Percentiles rank a stretch among this genome's conserved stretches.
These are phyloP conservation scores for Trichosurus vulpecula DNA, from an alignment of 2,797 vertebrate genomes.

Conservation along the genomic window DNA sequence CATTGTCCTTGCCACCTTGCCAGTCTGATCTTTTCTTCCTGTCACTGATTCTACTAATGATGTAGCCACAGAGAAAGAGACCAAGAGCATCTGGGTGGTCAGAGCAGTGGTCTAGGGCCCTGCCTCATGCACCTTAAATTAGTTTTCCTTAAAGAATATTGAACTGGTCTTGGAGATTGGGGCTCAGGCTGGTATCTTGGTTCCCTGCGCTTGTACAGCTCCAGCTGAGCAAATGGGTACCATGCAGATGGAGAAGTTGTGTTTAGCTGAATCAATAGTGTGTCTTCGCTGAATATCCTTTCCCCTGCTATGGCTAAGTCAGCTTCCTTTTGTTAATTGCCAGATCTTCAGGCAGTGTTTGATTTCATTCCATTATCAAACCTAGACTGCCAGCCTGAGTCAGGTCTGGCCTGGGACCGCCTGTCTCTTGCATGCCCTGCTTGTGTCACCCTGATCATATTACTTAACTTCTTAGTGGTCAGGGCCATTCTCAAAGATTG, in stretches of 20 bases:
- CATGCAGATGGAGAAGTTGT: background rate
- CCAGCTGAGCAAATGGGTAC: background rate
- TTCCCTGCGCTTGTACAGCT: background rate
- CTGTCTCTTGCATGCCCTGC: no score
- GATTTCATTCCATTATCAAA: background rate
- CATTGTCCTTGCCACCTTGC: background rate
- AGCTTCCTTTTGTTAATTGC: background rate
- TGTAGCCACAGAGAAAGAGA: background rate
- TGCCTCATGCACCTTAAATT: no score
- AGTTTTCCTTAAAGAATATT: no score
- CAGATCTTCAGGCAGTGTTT: background rate
- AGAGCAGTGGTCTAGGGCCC: no score
- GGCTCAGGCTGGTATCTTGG: background rate
- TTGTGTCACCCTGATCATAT: no score
- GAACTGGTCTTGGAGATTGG: background rate
- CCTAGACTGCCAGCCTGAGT: background rate
- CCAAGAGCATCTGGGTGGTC: background rate
- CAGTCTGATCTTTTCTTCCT: background rate
- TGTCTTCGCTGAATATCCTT: background rate
- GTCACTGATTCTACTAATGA: background rate
- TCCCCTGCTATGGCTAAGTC: no score
- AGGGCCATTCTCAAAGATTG: background rate
- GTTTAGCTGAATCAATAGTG: no score
- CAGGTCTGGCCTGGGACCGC: background rate
- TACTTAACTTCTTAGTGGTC: background rate